phyloP scores from a whole-genome alignment of 1,140 invertebrate species.

The Parasteatoda tepidariorum region DNA sequence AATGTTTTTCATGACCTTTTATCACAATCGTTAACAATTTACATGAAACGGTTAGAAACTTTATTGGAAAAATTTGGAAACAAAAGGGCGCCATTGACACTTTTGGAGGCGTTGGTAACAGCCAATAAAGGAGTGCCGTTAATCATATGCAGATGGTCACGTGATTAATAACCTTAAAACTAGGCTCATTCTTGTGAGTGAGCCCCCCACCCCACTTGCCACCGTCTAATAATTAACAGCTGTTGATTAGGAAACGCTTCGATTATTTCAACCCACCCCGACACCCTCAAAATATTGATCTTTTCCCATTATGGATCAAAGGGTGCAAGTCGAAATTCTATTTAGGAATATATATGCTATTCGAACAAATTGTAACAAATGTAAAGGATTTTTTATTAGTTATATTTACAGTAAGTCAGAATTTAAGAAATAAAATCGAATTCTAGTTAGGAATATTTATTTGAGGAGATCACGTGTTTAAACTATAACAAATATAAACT shows the following conservation, averaged over 20 bases:
- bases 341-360: too few species aligned
- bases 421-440: too few species aligned
- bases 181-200: conserved; percentile 17
- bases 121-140: conserved; percentile 55
- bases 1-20: too few species aligned
- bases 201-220: background rate
- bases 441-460: too few species aligned
- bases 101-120: conserved; percentile 17
- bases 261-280: conserved; percentile 12
- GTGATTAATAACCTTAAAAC: conserved; percentile 47
- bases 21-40: too few species aligned
- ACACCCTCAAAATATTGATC: background rate
- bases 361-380: too few species aligned
- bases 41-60: too few species aligned
- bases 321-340: background rate
- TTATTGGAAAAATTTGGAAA: background rate
- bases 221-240: conserved; percentile 52
- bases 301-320: background rate
- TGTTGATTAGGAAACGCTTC: conserved; percentile 50
- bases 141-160: conserved; percentile 58
- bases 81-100: background rate
- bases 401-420: too few species aligned
- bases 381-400: too few species aligned
- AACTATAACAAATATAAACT: too few species aligned
- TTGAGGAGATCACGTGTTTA: too few species aligned